Conservation (phyloP, 2,888 invertebrate genomes). For the Prostheceraeus crozeri region DNA sequence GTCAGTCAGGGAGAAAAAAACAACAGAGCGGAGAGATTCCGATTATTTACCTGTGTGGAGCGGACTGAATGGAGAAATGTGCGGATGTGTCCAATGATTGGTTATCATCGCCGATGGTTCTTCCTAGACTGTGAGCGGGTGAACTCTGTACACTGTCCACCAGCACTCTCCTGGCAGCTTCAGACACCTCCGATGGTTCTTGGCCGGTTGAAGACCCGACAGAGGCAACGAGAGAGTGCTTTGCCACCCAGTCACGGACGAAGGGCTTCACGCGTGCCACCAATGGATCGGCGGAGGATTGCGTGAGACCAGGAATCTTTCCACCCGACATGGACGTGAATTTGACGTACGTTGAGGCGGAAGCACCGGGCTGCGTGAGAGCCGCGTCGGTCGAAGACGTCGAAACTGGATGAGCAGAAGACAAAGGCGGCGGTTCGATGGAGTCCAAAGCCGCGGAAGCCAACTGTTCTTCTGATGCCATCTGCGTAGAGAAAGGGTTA, state of each 20-base stretch:
- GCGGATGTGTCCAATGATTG: no score
- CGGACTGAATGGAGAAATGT: no score
- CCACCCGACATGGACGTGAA: no score
- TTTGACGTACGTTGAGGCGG: no score
- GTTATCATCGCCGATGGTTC: no score
- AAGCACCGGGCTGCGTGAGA: background rate
- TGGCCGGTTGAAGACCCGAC: constrained; percentile 21
- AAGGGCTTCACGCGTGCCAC: constrained; percentile 45
- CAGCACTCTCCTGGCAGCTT: background rate
- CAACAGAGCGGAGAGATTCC: no score
- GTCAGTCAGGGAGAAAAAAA: no score
- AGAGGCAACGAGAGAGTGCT: constrained; percentile 43
- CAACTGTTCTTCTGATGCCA: no score
- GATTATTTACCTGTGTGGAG: no score
- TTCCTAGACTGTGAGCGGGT: constrained; percentile 8
- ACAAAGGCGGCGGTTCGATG: background rate
- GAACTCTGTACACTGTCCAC: background rate
- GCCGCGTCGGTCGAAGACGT: no score
- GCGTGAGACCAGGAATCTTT: background rate
- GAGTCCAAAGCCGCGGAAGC: background rate
- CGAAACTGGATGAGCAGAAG: no score
- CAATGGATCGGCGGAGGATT: background rate
- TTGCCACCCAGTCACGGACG: constrained; percentile 52
- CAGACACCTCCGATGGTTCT: background rate
- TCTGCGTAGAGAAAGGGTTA: no score